phyloP scores from a whole-genome alignment of 2,888 invertebrate genomes.

The Nebria salina region DNA sequence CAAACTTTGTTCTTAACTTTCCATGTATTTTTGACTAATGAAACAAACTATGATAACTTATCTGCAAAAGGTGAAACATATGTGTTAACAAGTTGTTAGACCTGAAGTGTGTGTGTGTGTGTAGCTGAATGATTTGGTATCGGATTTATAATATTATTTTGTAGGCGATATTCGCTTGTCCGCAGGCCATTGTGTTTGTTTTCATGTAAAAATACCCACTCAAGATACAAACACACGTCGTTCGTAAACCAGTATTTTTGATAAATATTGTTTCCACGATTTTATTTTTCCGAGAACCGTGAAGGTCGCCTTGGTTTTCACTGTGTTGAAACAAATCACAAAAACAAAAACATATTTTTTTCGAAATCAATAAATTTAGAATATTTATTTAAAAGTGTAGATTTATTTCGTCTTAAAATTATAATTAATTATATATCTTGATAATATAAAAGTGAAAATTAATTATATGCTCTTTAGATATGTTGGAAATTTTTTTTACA shows the following conservation, averaged over 20 bases:
- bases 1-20: background rate
- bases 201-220: background rate
- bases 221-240: background rate
- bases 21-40: background rate
- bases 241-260: background rate
- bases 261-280: background rate
- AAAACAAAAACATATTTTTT: background rate
- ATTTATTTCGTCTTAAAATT: background rate
- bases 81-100: background rate
- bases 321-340: background rate
- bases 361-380: background rate
- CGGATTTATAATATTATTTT: background rate
- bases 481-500: too few species aligned
- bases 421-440: background rate
- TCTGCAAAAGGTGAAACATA: background rate
- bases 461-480: too few species aligned
- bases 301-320: background rate
- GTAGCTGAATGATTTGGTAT: background rate
- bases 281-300: background rate
- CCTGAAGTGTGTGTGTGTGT: background rate
- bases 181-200: background rate
- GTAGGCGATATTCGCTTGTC: background rate
- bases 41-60: background rate
- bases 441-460: too few species aligned
- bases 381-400: background rate